A percentile compares a stretch with the other conserved stretches of the same genome.
Conservation (phyloP, 1,140 invertebrate genomes). For the Acromyrmex heyeri region DNA sequence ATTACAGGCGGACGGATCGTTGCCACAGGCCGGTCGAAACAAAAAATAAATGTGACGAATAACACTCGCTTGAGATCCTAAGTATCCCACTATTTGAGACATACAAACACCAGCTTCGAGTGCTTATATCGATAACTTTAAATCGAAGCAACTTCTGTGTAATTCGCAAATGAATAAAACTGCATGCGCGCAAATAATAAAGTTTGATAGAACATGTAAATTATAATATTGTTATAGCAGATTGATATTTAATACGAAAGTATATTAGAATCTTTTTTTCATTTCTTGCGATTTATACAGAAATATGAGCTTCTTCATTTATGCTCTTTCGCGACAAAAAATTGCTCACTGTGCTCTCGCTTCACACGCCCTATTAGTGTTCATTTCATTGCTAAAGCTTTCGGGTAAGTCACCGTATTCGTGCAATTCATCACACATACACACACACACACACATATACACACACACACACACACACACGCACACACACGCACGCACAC, state of each 20-base stretch:
- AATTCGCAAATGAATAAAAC: conserved; percentile 15
- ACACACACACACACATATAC: no score
- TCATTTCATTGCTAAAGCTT: conserved; percentile 44
- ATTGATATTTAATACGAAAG: neutral
- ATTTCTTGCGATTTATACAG: conserved; percentile 29
- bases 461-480: no score
- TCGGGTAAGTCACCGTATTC: conserved; percentile 49
- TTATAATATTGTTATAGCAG: neutral
- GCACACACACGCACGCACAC: no score
- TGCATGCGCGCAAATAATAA: neutral
- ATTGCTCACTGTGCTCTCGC: conserved; percentile 51
- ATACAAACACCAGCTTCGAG: conserved; percentile 46
- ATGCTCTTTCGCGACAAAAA: conserved; percentile 5
- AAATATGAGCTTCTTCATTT: conserved; percentile 40
- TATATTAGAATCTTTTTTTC: neutral
- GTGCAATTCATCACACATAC: conserved; percentile 5
- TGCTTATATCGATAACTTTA: conserved; percentile 42
- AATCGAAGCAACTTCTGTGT: neutral
- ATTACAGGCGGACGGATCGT: conserved; percentile 63
- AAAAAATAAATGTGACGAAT: conserved; percentile 27
- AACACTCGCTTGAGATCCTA: conserved; percentile 62
- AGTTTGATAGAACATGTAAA: neutral
- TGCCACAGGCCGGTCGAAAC: conserved; percentile 49
- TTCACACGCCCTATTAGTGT: conserved; percentile 60
- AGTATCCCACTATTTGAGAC: conserved; percentile 60